Evolutionary conservation across 2,113 vertebrate species (phyloP).

Genomic region (Phrynosoma platyrhinos): DNA sequence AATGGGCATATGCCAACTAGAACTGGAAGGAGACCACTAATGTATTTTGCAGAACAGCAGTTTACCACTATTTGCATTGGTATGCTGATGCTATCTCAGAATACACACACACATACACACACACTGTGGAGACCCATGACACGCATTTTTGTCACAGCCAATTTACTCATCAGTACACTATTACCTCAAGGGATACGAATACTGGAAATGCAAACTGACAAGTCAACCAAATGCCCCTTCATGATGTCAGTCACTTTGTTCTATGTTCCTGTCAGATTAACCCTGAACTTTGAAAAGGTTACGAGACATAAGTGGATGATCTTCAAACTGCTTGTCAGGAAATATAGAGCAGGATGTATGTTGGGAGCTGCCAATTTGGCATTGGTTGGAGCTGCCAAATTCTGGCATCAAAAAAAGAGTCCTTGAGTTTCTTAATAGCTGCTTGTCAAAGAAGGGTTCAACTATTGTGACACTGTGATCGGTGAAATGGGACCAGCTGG

Average conservation of each 20-base stretch:
- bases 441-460: conserved; percentile 10
- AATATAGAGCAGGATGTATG: not conserved
- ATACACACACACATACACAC: not conserved
- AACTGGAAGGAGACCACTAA: not conserved
- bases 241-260: conserved; percentile 3
- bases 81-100: conserved; percentile 10
- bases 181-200: conserved; percentile 7
- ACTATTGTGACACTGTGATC: not conserved
- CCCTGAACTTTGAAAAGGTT: conserved; percentile 10
- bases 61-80: not conserved
- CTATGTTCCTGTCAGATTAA: conserved; percentile 13
- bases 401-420: not conserved
- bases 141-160: conserved; percentile 14
- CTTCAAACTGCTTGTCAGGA: conserved; percentile 23
- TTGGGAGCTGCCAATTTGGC: conserved; percentile 1
- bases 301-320: conserved; percentile 6
- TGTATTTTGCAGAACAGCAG: not conserved
- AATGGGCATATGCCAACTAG: not conserved
- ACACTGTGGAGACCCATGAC: conserved; percentile 2
- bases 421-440: conserved; percentile 1
- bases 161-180: not conserved
- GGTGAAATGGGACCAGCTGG: not conserved
- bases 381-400: conserved; percentile 7
- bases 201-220: conserved; percentile 11
- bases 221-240: conserved; percentile 4